Evolutionary conservation across 2,797 vertebrate species (phyloP).

Genomic region (Epinephelus awoara): DNA sequence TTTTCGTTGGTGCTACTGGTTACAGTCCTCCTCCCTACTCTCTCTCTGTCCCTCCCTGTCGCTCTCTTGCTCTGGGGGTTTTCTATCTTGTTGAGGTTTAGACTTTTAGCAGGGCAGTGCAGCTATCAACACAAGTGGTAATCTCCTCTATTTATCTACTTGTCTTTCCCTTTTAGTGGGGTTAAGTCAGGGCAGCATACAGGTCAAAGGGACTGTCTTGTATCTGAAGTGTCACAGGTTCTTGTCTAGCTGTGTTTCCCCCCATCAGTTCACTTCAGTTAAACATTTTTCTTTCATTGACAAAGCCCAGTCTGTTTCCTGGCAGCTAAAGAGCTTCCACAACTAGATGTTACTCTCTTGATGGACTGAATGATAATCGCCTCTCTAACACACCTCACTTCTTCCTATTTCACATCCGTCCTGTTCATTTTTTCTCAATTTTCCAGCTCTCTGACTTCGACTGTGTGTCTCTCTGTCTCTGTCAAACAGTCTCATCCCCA

Average conservation of each 20-base stretch:
- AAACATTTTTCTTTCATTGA: constrained; percentile 36
- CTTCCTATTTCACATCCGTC: constrained; percentile 42
- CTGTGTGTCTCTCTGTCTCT: constrained; percentile 47
- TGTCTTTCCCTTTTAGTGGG: not conserved
- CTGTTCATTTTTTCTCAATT: constrained; percentile 43
- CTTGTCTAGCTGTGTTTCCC: constrained; percentile 2
- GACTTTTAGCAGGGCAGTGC: constrained; percentile 11
- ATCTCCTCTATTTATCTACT: constrained; percentile 12
- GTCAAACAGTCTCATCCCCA: constrained; percentile 69
- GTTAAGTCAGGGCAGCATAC: not conserved
- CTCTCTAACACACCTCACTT: constrained; percentile 53
- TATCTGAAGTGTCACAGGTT: constrained; percentile 8
- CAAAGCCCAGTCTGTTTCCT: constrained; percentile 31
- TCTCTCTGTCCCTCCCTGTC: not conserved
- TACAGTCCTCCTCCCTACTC: constrained; percentile 45
- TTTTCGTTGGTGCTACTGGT: constrained; percentile 38
- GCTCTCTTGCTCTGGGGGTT: not conserved
- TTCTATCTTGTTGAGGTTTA: constrained; percentile 13
- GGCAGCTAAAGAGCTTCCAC: constrained; percentile 22
- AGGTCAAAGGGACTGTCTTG: constrained; percentile 2
- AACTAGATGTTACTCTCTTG: constrained; percentile 29
- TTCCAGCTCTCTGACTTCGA: constrained; percentile 59
- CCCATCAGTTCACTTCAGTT: constrained; percentile 7
- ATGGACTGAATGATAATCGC: constrained; percentile 41
- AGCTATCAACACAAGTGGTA: not conserved